These are phyloP conservation scores for Cydia splendana DNA, from an alignment of 1,140 invertebrate species.

Conservation along the genomic window DNA sequence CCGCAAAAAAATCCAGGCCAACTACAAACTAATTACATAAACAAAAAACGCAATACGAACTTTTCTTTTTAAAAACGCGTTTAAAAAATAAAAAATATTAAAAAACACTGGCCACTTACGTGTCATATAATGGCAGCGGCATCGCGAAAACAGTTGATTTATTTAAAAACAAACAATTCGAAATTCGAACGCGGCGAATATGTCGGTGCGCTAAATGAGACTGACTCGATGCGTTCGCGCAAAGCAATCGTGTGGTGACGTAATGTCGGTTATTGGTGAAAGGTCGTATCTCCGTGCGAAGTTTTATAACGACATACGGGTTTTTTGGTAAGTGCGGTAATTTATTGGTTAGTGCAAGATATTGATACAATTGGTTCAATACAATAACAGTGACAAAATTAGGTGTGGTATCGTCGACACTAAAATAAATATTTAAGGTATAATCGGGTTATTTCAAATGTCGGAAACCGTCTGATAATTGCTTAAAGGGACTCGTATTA, in stretches of 20 bases:
- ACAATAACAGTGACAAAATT: too few relatives aligned
- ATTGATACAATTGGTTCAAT: too few relatives aligned
- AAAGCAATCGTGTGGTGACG: neutral
- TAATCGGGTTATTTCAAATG: too few relatives aligned
- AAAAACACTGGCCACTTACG: conserved; percentile 13
- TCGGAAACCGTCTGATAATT: too few relatives aligned
- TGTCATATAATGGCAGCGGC: conserved; percentile 12
- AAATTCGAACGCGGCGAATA: conserved; percentile 6
- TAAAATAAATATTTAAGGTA: too few relatives aligned
- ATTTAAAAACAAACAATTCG: conserved; percentile 18
- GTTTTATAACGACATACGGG: neutral
- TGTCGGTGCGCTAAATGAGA: neutral
- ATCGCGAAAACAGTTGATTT: neutral
- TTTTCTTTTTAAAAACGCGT: neutral
- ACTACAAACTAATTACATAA: neutral
- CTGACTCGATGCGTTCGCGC: conserved; percentile 4
- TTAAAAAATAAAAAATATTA: neutral
- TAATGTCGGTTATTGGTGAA: neutral
- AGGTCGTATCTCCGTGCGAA: neutral
- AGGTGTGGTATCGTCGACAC: too few relatives aligned
- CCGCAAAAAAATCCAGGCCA: too few relatives aligned
- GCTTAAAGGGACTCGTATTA: too few relatives aligned
- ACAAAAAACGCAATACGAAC: neutral
- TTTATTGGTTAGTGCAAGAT: too few relatives aligned
- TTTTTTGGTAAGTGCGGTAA: too few relatives aligned